Evolutionary conservation across 2,888 invertebrate species (phyloP), one percentile per base, ranked within the genome.

Genomic region (Dryadula phaetusa): DNA sequence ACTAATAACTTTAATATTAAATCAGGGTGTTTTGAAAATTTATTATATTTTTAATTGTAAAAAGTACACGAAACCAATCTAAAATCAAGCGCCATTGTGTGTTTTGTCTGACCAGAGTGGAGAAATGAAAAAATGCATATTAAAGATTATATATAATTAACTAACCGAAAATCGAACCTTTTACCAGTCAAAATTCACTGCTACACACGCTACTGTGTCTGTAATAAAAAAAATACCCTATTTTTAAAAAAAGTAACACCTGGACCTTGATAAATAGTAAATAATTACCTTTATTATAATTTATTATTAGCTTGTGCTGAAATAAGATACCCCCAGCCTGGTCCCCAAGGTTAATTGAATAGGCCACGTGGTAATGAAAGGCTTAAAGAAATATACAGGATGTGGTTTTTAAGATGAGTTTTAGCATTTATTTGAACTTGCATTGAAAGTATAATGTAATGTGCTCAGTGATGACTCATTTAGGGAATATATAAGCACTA

Each of bases 251-350:
- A 70, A 70, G 53, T 42, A 64, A 63, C 75, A 76, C 75, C 77
- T 75, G 74, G 77, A 72, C 64, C 47, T 65, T 74, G 74, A 73
- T 76, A 70, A 71, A 76, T 72, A 62, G 72, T 61, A 62, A 64
- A 64, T 73, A 70, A 74, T 75, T 70, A 72, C 22, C 10, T n/a
- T 8, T 20, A 54, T 54, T 54, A 56, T 40, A 56, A 40, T 56
- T 40, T 56, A 56, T 25, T 56, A 56, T 40, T 56, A 20, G 56
- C 56, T 56, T 20, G 56, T 40, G 56, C 22, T 40, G 56, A 40
- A 40, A 56, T 56, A 16, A 56, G 56, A 40, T 56, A 56, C 52
- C 52, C 52, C 16, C n/a, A 2, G 4, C n/a, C n/a, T 25, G 7
- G 4, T n/a, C 56, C 40, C 40, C 37, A 40, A 56, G n/a, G n/a